A percentile compares a stretch with the other conserved stretches of the same genome.
Conservation (phyloP, 1,140 invertebrate genomes). For the Vanessa tameamea region DNA sequence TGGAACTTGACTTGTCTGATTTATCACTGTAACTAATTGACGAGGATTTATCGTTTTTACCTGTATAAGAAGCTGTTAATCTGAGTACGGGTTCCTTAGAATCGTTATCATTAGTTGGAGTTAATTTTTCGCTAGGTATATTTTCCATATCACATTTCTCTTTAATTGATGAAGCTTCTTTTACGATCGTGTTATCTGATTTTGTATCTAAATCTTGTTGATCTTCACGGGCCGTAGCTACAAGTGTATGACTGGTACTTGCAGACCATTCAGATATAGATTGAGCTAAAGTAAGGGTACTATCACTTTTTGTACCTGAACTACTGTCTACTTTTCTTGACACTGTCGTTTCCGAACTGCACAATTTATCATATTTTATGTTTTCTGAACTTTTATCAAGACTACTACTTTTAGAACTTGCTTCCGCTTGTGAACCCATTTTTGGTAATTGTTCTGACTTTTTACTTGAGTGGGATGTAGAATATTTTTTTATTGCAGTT, state of each 20-base stretch:
- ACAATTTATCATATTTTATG: conserved; percentile 82
- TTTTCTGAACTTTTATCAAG: conserved; percentile 78
- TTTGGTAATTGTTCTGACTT: conserved; percentile 72
- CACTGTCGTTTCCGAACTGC: conserved; percentile 81
- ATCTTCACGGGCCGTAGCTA: conserved; percentile 79
- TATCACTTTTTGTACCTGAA: conserved; percentile 83
- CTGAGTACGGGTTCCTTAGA: conserved; percentile 61
- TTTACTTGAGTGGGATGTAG: conserved; percentile 71
- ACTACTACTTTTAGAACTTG: conserved; percentile 76
- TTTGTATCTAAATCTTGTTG: conserved; percentile 57
- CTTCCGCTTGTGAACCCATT: conserved; percentile 67
- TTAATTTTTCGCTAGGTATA: conserved; percentile 28
- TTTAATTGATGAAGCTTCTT: conserved; percentile 43
- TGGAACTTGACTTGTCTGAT: conserved; percentile 80
- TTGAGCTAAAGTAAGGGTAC: conserved; percentile 82
- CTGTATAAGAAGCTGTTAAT: conserved; percentile 58
- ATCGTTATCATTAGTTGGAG: conserved; percentile 43
- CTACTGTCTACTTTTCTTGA: conserved; percentile 79
- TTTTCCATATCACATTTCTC: conserved; percentile 40
- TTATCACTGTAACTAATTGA: conserved; percentile 78
- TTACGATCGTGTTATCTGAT: conserved; percentile 57
- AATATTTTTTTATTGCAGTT: conserved; percentile 64
- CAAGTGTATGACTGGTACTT: conserved; percentile 82
- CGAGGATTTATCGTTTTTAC: conserved; percentile 70
- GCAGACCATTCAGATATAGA: conserved; percentile 84